phyloP scores from a whole-genome alignment of 2,888 invertebrate genomes.

The Apodemia mormo region DNA sequence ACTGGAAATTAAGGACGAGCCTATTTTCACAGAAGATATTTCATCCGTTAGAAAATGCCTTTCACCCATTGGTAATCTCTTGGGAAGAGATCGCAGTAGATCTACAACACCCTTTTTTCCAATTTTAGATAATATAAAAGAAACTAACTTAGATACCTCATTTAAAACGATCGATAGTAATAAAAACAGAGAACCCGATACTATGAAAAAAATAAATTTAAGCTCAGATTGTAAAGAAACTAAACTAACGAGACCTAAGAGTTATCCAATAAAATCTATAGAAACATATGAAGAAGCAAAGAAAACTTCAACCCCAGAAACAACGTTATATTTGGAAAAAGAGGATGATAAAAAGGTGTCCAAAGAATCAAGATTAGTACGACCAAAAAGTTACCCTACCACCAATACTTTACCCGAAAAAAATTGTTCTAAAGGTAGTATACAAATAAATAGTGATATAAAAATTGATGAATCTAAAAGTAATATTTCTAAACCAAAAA shows the following conservation, averaged over 20 bases:
- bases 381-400: conserved; percentile 84
- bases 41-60: conserved; percentile 55
- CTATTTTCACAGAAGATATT: conserved; percentile 50
- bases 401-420: conserved; percentile 72
- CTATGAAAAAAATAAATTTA: not conserved
- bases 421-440: conserved; percentile 44
- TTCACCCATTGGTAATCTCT: conserved; percentile 58
- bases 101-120: conserved; percentile 76
- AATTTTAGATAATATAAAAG: conserved; percentile 75
- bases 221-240: conserved; percentile 54
- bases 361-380: conserved; percentile 71
- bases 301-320: conserved; percentile 40
- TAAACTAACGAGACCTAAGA: conserved; percentile 76
- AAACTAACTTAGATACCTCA: conserved; percentile 58
- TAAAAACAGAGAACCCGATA: conserved; percentile 4
- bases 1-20: conserved; percentile 47
- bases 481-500: conserved; percentile 46
- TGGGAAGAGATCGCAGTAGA: conserved; percentile 68
- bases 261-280: conserved; percentile 69
- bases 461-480: conserved; percentile 54
- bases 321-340: conserved; percentile 31
- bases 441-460: conserved; percentile 42
- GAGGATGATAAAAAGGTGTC: conserved; percentile 47
- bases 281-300: conserved; percentile 57
- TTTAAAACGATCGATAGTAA: conserved; percentile 14